phyloP scores from a whole-genome alignment of 1,140 invertebrate genomes.

The Diuraphis noxia region DNA sequence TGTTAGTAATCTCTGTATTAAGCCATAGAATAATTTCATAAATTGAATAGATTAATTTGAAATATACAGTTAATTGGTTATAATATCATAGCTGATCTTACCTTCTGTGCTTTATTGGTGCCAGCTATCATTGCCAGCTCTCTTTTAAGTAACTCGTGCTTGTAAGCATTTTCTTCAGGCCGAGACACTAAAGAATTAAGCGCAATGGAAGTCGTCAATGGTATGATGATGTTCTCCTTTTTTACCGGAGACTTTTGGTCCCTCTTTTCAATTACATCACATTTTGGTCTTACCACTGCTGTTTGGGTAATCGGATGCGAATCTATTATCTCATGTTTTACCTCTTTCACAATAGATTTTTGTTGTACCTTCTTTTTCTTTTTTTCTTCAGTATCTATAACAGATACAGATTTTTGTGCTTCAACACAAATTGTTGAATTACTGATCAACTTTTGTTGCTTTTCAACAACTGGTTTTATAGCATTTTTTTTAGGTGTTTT shows the following conservation, averaged over 20 bases:
- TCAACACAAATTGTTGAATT: not conserved
- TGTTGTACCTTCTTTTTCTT: conserved; percentile 48
- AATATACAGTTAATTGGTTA: not conserved
- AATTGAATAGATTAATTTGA: not conserved
- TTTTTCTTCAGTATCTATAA: conserved; percentile 19
- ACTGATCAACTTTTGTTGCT: not conserved
- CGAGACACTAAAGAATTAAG: conserved; percentile 47
- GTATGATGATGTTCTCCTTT: conserved; percentile 48
- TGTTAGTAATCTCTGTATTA: not conserved
- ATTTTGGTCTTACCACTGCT: conserved; percentile 21
- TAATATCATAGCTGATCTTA: not conserved
- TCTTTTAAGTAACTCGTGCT: conserved; percentile 47
- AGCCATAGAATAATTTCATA: not conserved
- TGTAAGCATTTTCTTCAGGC: conserved; percentile 51
- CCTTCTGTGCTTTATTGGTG: conserved; percentile 47
- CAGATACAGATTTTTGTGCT: conserved; percentile 19
- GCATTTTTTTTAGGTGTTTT: conserved; percentile 36
- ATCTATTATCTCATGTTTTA: conserved; percentile 24
- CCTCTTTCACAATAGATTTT: conserved; percentile 29
- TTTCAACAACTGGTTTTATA: conserved; percentile 18
- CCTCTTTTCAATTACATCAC: conserved; percentile 44
- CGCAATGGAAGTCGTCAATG: conserved; percentile 45
- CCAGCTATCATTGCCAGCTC: conserved; percentile 51
- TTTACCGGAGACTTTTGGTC: conserved; percentile 44
- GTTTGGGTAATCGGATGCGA: not conserved